These are phyloP conservation scores for Campopleginae sp. DNA, from an alignment of 2,888 invertebrate genomes.

Conservation along the genomic window DNA sequence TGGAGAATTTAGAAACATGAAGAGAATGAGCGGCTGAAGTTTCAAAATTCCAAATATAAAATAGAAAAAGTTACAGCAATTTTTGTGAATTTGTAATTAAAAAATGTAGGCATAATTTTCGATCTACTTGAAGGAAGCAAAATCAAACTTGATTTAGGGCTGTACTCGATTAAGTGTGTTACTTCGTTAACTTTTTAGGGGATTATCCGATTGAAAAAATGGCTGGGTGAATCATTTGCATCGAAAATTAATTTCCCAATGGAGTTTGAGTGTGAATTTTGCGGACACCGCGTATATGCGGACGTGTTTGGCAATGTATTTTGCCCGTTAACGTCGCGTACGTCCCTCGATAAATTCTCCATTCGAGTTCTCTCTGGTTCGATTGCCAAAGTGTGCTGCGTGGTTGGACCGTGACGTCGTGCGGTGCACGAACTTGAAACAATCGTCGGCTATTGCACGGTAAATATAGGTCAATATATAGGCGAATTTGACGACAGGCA, in stretches of 20 bases:
- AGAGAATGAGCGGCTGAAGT: no score
- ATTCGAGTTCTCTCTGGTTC: conserved; percentile 35
- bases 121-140: no score
- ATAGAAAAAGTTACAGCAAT: no score
- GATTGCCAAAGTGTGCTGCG: conserved; percentile 38
- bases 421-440: conserved; percentile 55
- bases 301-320: conserved; percentile 3
- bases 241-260: neutral
- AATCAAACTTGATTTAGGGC: no score
- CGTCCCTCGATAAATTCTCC: conserved; percentile 40
- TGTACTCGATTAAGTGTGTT: neutral
- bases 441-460: conserved; percentile 10
- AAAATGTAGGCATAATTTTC: no score
- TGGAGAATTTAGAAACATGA: no score
- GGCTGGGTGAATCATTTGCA: neutral
- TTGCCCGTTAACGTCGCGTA: neutral
- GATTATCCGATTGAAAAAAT: neutral
- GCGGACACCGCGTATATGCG: neutral
- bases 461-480: conserved; percentile 52
- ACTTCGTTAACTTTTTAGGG: neutral
- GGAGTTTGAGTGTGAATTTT: neutral
- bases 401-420: conserved; percentile 26
- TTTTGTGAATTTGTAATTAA: no score
- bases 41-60: no score
- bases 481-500: conserved; percentile 15